phyloP scores from a whole-genome alignment of 2,888 invertebrate genomes.

The Sminthurides aquaticus region DNA sequence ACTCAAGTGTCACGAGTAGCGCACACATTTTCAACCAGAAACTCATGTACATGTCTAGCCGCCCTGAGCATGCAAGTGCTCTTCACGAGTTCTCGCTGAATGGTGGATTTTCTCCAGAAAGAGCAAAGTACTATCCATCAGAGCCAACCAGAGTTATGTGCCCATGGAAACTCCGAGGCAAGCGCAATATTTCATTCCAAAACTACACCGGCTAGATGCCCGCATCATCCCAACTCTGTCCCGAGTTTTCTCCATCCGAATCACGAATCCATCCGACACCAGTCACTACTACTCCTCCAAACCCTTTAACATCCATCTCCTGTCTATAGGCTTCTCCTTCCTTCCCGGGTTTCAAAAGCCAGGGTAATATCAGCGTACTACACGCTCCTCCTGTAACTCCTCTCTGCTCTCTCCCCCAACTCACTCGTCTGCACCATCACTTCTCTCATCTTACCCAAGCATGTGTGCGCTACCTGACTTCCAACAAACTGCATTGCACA shows the following conservation, averaged over 20 bases:
- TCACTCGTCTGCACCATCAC: too few relatives aligned
- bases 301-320: slow-evolving; percentile 4
- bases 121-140: slow-evolving; percentile 42
- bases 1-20: neutral
- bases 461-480: neutral
- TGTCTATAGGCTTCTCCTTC: neutral
- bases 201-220: slow-evolving; percentile 24
- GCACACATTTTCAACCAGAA: neutral
- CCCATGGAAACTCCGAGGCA: slow-evolving; percentile 42
- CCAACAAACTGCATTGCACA: neutral
- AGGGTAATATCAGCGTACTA: too few relatives aligned
- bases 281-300: slow-evolving; percentile 5
- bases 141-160: slow-evolving; percentile 43
- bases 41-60: neutral
- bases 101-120: slow-evolving; percentile 42
- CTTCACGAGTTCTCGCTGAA: slow-evolving; percentile 28
- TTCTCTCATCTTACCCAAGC: neutral
- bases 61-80: neutral
- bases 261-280: slow-evolving; percentile 34
- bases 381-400: neutral
- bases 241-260: slow-evolving; percentile 20
- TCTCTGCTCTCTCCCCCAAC: too few relatives aligned
- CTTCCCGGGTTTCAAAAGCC: neutral
- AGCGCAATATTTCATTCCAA: slow-evolving; percentile 43
- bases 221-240: too few relatives aligned